Evolutionary conservation across 2,113 vertebrate genomes (phyloP), one percentile per base, ranked within the genome.

Genomic region (Lampris megalopsis): DNA sequence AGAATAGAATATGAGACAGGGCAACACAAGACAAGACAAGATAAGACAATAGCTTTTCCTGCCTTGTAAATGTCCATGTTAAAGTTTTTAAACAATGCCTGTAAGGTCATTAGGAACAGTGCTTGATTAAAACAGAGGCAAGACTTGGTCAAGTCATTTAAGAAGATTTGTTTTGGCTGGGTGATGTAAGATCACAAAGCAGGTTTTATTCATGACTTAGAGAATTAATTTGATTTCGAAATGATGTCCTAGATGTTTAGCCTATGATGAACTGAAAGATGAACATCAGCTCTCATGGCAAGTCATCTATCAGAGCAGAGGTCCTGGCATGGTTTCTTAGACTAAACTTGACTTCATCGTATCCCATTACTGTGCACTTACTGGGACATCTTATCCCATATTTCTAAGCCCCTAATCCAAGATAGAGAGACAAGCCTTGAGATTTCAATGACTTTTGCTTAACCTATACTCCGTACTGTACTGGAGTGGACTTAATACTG

Each of bases 391-490:
- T 57, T 11, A 42, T 40, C 38, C 6, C 11, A 52, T 54, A 37
- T 4, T 45, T 56, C 8, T 42, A 35, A 47, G 2, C 38, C n/a
- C 48, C 1, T 53, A 48, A 77, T 53, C 35, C 41, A 3, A 36
- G 9, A 48, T 47, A 24, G 41, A 63, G 6, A 24, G 6, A 63
- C 24, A 61, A 13, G 9, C 3, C n/a, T 35, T 3, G 40, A 8
- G 38, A 62, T 62, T 62, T 62, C 60, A 62, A 6, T 9, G 41
- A 62, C 11, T 50, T 63, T 66, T 11, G 5, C 42, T 36, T 75
- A 6, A 78, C 36, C 24, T 83, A 1, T 57, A 68, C 48, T 67
- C 40, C 68, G 43, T 59, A 49, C 9, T 35, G 6, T 13, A 49
- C 9, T 35, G 6, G 10, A 5, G 50, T 48, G 8, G 1, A 48